These are phyloP conservation scores for Phyllostomus hastatus DNA, from an alignment of 2,113 vertebrate species.

Conservation along the genomic window DNA sequence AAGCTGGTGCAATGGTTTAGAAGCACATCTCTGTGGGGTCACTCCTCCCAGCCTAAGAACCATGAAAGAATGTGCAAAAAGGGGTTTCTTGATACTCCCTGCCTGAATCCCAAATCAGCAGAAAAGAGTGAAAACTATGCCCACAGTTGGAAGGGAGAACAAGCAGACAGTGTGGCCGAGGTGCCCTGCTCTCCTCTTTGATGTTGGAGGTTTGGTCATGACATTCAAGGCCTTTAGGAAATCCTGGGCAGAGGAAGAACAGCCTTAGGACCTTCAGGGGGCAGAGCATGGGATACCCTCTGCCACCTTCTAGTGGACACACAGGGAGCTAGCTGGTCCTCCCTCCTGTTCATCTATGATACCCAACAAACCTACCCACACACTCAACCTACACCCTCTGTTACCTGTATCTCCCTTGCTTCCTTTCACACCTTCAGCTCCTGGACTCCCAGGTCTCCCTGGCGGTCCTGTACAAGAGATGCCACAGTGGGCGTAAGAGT, in stretches of 20 bases:
- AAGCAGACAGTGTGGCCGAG: not conserved
- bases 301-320: not conserved
- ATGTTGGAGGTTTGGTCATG: not conserved
- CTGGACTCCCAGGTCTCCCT: constrained; percentile 58
- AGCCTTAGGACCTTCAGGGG: too few species aligned
- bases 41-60: not conserved
- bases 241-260: not conserved
- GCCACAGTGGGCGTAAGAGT: not conserved
- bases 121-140: not conserved
- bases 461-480: constrained; percentile 47
- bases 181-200: not conserved
- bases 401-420: constrained; percentile 77
- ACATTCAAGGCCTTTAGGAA: not conserved
- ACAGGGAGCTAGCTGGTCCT: not conserved
- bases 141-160: not conserved
- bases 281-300: not conserved
- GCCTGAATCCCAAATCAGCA: not conserved
- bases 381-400: not conserved
- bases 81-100: not conserved
- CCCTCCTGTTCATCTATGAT: not conserved
- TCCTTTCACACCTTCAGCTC: constrained; percentile 69
- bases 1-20: not conserved
- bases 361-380: not conserved
- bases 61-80: not conserved
- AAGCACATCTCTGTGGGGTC: not conserved